Evolutionary conservation across 2,113 vertebrate genomes (phyloP).

Genomic region (Catharus fuscescens): DNA sequence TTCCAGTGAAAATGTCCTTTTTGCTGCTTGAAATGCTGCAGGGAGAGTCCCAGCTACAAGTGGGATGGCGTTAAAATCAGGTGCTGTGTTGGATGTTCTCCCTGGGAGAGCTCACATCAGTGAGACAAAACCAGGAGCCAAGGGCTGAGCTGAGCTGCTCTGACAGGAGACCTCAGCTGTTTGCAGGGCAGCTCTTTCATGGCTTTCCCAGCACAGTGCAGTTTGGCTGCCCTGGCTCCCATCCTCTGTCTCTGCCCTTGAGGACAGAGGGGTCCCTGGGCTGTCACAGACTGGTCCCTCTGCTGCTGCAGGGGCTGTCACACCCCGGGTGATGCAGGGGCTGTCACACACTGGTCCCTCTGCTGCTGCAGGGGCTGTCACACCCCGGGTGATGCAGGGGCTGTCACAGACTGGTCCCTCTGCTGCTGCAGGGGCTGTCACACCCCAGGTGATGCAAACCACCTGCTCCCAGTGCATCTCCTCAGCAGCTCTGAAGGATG

Average conservation of each 20-base stretch:
- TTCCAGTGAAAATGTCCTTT: neutral
- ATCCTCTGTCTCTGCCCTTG: neutral
- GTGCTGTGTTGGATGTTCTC: neutral
- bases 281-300: neutral
- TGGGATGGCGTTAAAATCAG: neutral
- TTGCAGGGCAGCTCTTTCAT: neutral
- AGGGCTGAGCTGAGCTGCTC: neutral
- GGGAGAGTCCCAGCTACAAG: neutral
- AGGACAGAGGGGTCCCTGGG: neutral
- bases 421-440: neutral
- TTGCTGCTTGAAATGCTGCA: neutral
- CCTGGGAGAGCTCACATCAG: neutral
- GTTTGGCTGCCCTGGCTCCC: neutral
- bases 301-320: neutral
- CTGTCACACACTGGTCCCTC: neutral
- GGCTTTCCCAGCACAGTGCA: neutral
- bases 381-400: neutral
- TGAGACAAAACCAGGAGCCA: neutral
- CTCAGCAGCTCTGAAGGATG: neutral
- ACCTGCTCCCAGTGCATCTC: neutral
- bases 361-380: neutral
- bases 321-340: neutral
- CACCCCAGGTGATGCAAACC: neutral
- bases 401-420: neutral
- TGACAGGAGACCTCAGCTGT: neutral